Base-by-base conservation (phyloP, 1,140 invertebrate species). In the Megalonaias nervosa region DNA sequence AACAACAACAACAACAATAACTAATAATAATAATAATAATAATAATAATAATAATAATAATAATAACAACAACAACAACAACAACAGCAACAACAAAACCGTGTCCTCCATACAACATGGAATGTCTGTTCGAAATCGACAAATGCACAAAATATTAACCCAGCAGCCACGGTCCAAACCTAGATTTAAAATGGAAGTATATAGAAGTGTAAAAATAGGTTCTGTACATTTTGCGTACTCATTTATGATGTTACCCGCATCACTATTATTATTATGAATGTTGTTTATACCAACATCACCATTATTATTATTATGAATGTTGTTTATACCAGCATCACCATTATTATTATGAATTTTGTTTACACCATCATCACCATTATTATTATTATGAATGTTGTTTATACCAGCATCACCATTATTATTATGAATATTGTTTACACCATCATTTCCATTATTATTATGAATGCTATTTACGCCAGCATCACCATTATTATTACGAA, bases 381-480 rank as follows among this genome's bases (percentile, higher is more conserved):
- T 74, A 70, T 57, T 75, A 70, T 67, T 75, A 70, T 67, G 70
- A 75, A 66, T 75, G 70, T 65, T 75, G 60, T 55, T 75, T 59
- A 66, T 69, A 60, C 74, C 70, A 75, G 66, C 70, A 75, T 67
- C 70, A 70, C 74, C 60, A 59, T 67, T 75, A 75, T 67, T 75
- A 75, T 56, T 75, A 70, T 67, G 6, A 75, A 65, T 70, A 70
- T 67, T 75, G 70, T 67, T 75, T 70, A 65, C 60, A 75, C 74
- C 60, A 70, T 67, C 70, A 75, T 67, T 75, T 69, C 67, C 70
- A 75, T 67, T 75, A 75, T 67, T 70, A 75, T 67, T 70, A 75
- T 67, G 69, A 75, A 65, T 75, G 9, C 5, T 77, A 70, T 68
- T 59, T 60, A 23, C 66, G 58, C 38, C 48, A 77, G 59, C 55